Evolutionary conservation across 2,113 vertebrate species (phyloP).

Genomic region (Cephalopholis sonnerati): DNA sequence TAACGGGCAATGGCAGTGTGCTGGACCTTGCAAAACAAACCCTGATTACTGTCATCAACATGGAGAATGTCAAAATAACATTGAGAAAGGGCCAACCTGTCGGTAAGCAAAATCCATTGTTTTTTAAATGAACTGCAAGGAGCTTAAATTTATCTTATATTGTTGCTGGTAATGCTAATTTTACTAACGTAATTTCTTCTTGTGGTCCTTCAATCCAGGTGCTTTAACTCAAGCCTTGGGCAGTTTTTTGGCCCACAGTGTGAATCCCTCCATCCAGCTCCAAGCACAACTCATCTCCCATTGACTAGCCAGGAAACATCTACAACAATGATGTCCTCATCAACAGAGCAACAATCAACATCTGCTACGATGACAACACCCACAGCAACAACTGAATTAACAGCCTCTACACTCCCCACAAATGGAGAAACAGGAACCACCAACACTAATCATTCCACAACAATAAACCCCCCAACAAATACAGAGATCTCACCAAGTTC

Average conservation of each 20-base stretch:
- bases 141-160: background rate
- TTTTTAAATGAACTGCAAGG: background rate
- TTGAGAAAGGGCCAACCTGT: constrained; percentile 65
- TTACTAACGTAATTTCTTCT: background rate
- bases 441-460: no score
- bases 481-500: no score
- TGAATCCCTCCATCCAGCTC: constrained; percentile 62
- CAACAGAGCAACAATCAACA: no score
- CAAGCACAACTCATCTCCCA: background rate
- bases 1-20: constrained; percentile 73
- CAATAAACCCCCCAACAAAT: no score
- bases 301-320: no score
- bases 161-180: background rate
- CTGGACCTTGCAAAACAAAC: constrained; percentile 68
- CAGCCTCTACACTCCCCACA: no score
- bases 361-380: no score
- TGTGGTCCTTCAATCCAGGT: constrained; percentile 60
- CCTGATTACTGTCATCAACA: constrained; percentile 71
- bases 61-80: constrained; percentile 73
- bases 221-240: constrained; percentile 59
- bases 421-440: no score
- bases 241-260: constrained; percentile 77
- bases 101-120: constrained; percentile 60
- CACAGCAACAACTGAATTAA: no score
- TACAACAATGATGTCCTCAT: no score